A percentile compares a stretch with the other conserved stretches of the same genome.
phyloP scores from a whole-genome alignment of 2,113 vertebrate species.

The Hoplias malabaricus region DNA sequence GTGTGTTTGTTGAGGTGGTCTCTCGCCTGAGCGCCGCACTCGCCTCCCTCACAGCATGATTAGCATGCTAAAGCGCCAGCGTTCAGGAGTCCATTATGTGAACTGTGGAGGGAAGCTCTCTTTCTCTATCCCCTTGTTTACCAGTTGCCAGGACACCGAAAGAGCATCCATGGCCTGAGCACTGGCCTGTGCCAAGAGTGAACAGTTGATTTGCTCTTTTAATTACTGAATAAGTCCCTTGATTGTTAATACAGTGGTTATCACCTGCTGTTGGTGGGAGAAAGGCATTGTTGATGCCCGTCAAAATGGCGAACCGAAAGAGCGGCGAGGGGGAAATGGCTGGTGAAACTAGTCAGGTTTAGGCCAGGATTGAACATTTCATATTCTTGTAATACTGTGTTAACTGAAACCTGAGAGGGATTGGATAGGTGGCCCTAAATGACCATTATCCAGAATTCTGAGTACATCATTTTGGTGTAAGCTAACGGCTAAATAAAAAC shows the following conservation, averaged over 20 bases:
- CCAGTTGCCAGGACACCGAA: slow-evolving; percentile 60
- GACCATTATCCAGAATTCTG: background rate
- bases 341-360: background rate
- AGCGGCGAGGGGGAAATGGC: background rate
- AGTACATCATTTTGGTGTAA: background rate
- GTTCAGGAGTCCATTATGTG: slow-evolving; percentile 60
- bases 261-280: slow-evolving; percentile 37
- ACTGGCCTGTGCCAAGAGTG: slow-evolving; percentile 55
- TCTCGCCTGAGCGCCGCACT: background rate
- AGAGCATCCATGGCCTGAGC: slow-evolving; percentile 45
- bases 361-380: background rate
- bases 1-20: slow-evolving; percentile 32
- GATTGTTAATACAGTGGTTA: slow-evolving; percentile 40
- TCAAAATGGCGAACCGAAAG: slow-evolving; percentile 8
- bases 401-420: background rate
- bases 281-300: background rate
- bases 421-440: background rate
- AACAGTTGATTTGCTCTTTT: slow-evolving; percentile 55
- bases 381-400: background rate
- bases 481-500: background rate
- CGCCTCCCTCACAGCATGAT: slow-evolving; percentile 58
- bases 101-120: slow-evolving; percentile 62
- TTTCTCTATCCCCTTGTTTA: slow-evolving; percentile 51
- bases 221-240: slow-evolving; percentile 45
- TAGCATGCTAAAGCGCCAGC: slow-evolving; percentile 69